Base-by-base conservation (phyloP, 2,797 vertebrate genomes). In the Brachymystax lenok region DNA sequence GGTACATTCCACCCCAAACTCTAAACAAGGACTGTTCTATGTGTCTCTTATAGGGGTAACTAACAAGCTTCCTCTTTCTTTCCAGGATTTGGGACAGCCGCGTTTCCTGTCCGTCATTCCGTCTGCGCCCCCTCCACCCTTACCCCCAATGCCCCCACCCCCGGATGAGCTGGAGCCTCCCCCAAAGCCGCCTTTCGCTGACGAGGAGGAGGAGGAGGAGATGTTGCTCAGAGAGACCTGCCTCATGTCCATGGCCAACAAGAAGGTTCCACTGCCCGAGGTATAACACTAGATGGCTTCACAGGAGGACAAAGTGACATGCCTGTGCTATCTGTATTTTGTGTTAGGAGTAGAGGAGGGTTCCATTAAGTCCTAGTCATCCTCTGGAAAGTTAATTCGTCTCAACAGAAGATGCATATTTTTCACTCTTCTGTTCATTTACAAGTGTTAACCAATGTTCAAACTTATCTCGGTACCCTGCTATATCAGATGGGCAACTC, bases 171-270 rank as follows among this genome's bases (percentile, higher is more conserved):
- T 90, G 2, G 97, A 97, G 59, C 96, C 94, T 19, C 98, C 98
- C 6, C 97, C 98, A 7, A 99, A 99, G 74, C 98, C 97, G 46
- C 98, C 97, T 0, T 98, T 99, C 84, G 98, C 97, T 8, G 98
- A 99, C 78, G 98, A 99, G 64, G 98, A 98, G 51, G 98, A 99
- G 75, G 98, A 99, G 74, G 98, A 99, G 89, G 98, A 99, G 93
- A 99, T 99, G 98, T 93, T 99, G 63, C 93, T 99, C 46, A 89
- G 98, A 82, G 97, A 99, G 89, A 98, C 98, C 2, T 94, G 98
- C 16, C 95, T 99, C 3, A 98, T 98, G 89, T 98, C 97, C 27
- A 92, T 99, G 91, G 96, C 94, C 59, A 96, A 86, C 89, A 98
- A 97, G 85, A 94, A 96, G 80, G 94, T 96, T 79, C 16, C 66